phyloP scores from a whole-genome alignment of 2,113 vertebrate species.

The Galbula dea region DNA sequence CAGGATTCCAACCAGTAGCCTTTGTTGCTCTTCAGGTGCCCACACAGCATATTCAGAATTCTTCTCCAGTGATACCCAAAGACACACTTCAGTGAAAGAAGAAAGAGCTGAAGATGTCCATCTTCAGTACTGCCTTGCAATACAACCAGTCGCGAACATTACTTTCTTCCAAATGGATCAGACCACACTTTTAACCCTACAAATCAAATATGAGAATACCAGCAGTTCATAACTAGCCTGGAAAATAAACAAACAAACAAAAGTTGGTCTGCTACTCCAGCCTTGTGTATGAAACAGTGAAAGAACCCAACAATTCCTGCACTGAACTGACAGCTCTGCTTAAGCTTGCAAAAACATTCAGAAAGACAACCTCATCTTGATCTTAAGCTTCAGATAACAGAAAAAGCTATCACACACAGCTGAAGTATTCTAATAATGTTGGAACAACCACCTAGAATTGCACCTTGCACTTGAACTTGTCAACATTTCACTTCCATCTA shows the following conservation, averaged over 20 bases:
- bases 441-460: not conserved
- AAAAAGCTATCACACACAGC: not conserved
- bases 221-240: not conserved
- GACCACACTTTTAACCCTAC: slow-evolving; percentile 83
- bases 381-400: not conserved
- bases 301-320: not conserved
- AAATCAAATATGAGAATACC: slow-evolving; percentile 49
- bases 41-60: not conserved
- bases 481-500: not conserved
- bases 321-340: not conserved
- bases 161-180: slow-evolving; percentile 81
- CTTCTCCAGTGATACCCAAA: not conserved
- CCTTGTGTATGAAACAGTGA: not conserved
- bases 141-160: not conserved
- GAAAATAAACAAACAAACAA: not conserved
- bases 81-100: not conserved
- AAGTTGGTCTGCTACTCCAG: not conserved
- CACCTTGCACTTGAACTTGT: not conserved
- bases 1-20: not conserved
- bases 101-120: slow-evolving; percentile 1
- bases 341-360: not conserved
- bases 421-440: not conserved
- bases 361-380: not conserved
- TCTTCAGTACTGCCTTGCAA: not conserved
- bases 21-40: not conserved